These are phyloP conservation scores for Lordiphosa mommai DNA, from an alignment of 1,140 invertebrate genomes.

Conservation along the genomic window DNA sequence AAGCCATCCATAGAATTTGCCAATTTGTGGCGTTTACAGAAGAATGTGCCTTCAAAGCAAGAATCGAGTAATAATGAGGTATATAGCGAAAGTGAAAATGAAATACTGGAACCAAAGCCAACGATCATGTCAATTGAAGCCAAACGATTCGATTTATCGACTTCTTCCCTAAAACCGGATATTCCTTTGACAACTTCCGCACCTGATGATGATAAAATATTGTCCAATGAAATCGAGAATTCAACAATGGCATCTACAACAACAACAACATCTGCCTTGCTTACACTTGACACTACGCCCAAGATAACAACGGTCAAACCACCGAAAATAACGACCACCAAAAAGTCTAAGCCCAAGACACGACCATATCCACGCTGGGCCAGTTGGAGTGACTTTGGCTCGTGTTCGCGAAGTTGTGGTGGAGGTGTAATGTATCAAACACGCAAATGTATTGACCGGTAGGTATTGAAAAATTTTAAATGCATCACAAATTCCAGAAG, in stretches of 20 bases:
- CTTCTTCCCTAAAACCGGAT: not conserved
- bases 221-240: not conserved
- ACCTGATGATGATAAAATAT: not conserved
- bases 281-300: not conserved
- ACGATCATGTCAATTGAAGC: conserved; percentile 28
- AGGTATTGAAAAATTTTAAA: conserved; percentile 12
- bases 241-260: conserved; percentile 4
- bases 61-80: conserved; percentile 58
- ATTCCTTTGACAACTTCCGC: conserved; percentile 1
- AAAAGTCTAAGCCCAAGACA: conserved; percentile 37
- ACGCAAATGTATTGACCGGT: conserved; percentile 76
- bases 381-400: conserved; percentile 87
- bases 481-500: not conserved
- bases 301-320: not conserved
- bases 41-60: conserved; percentile 22
- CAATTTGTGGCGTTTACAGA: conserved; percentile 62
- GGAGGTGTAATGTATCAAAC: conserved; percentile 89
- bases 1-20: conserved; percentile 44
- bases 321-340: conserved; percentile 28
- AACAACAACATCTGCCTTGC: not conserved
- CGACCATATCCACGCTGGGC: conserved; percentile 82
- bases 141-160: conserved; percentile 1
- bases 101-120: conserved; percentile 25
- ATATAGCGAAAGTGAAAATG: conserved; percentile 60
- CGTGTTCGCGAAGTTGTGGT: conserved; percentile 91